Evolutionary conservation across 92 coral and sea anemone species (phyloP).

Genomic region (Paragorgia papillata): DNA sequence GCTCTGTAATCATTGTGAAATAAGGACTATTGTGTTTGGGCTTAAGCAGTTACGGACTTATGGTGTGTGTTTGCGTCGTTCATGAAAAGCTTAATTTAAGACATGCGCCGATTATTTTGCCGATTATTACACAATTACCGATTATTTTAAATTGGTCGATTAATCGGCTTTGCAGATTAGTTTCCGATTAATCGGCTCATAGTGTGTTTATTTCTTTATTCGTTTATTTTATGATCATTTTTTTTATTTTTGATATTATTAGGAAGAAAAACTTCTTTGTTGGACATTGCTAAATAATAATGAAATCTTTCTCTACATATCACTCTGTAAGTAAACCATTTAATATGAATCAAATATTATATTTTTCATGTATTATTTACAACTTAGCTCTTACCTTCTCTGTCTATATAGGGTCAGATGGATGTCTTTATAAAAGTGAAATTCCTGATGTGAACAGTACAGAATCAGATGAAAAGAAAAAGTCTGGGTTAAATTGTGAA

Average conservation of each 20-base stretch:
- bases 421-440: conserved; percentile 71
- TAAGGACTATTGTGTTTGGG: no score
- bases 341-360: neutral
- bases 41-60: no score
- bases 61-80: no score
- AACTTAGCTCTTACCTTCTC: neutral
- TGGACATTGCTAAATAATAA: conserved; percentile 28
- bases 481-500: conserved; percentile 15
- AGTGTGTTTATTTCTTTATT: no score
- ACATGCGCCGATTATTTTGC: no score
- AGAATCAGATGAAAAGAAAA: neutral
- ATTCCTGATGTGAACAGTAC: conserved; percentile 1
- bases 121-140: no score
- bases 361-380: neutral
- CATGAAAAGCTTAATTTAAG: no score
- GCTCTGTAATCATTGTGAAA: no score
- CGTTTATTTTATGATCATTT: neutral
- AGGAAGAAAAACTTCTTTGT: conserved; percentile 21
- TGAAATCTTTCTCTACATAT: neutral
- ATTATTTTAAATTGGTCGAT: no score
- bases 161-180: no score
- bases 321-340: conserved; percentile 21
- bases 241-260: neutral
- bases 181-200: no score
- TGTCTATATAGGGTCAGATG: conserved; percentile 74